Evolutionary conservation across 2,888 invertebrate genomes (phyloP).

Genomic region (Lampropteryx suffumata): DNA sequence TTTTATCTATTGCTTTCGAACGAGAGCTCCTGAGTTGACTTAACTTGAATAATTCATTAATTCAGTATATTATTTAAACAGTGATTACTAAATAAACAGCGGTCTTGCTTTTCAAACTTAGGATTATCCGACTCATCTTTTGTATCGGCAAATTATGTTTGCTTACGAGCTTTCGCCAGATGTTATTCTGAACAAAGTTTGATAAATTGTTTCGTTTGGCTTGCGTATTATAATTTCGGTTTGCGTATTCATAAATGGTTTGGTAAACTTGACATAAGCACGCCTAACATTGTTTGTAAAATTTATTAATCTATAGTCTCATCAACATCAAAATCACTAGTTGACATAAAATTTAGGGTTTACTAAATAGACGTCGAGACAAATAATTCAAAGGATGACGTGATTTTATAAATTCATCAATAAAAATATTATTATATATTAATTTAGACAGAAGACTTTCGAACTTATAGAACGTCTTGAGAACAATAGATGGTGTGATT

Average conservation of each 20-base stretch:
- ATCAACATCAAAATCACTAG: too few species aligned
- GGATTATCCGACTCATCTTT: conserved; percentile 56
- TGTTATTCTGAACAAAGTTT: conserved; percentile 44
- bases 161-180: conserved; percentile 48
- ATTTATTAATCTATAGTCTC: too few species aligned
- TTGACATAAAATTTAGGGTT: too few species aligned
- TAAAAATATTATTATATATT: too few species aligned
- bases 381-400: too few species aligned
- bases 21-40: conserved; percentile 53
- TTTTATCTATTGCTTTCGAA: conserved; percentile 46
- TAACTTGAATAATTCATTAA: conserved; percentile 73
- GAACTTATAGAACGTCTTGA: too few species aligned
- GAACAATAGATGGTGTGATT: too few species aligned
- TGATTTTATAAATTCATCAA: too few species aligned
- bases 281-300: conserved; percentile 3
- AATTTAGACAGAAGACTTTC: too few species aligned
- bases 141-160: conserved; percentile 57
- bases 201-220: conserved; percentile 40
- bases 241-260: conserved; percentile 20
- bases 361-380: too few species aligned
- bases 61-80: conserved; percentile 63
- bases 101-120: conserved; percentile 42
- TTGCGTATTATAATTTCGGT: conserved; percentile 24
- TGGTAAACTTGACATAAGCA: conserved; percentile 19
- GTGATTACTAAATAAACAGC: conserved; percentile 65